Base-by-base conservation (phyloP, 2,797 vertebrate species). In the Pelobates cultripes region DNA sequence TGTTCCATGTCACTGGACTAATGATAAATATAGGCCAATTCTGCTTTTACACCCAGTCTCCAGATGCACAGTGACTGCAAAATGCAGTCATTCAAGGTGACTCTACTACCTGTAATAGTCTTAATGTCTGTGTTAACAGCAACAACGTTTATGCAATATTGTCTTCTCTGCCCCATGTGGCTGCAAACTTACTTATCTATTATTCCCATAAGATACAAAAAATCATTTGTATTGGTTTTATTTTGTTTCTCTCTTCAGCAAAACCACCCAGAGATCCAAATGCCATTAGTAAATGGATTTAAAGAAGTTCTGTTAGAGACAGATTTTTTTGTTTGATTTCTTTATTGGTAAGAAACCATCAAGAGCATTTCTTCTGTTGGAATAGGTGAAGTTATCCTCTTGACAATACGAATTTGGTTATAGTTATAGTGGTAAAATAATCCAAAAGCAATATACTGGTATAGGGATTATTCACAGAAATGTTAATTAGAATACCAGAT, bases 341-440 rank as follows among this genome's bases (percentile, higher is more conserved):
- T 64, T 64, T 28, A 64, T 64, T 64, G n/a, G 2, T 17, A 64
- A 64, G 6, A n/a, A 10, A 64, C 17, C 28, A n/a, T 64, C 61
- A 64, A 10, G 61, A 57, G 28, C 17, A 15, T 17, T 64, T 64
- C n/a, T 64, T 28, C 6, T 64, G 61, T 64, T 10, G 9, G 28
- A 64, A 64, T 14, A 17, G 63, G 60, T 79, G 47, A 4, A 64
- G 14, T 43, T 79, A 15, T 66, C 28, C 45, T 42, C 70, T 61
- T 72, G 53, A 72, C 61, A n/a, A 73, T 14, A 78, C 10, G 57
- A 28, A 47, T 63, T 72, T 72, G 4, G 60, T 66, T 73, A 51
- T 71, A 64, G 63, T 51, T 53, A 64, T 73, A 66, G 40, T 53
- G 63, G 15, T 53, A 47, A 73, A 70, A 43, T 79, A 66, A 79